These are phyloP conservation scores for Eupeodes corollae DNA, from an alignment of 1,140 invertebrate genomes.

Conservation along the genomic window DNA sequence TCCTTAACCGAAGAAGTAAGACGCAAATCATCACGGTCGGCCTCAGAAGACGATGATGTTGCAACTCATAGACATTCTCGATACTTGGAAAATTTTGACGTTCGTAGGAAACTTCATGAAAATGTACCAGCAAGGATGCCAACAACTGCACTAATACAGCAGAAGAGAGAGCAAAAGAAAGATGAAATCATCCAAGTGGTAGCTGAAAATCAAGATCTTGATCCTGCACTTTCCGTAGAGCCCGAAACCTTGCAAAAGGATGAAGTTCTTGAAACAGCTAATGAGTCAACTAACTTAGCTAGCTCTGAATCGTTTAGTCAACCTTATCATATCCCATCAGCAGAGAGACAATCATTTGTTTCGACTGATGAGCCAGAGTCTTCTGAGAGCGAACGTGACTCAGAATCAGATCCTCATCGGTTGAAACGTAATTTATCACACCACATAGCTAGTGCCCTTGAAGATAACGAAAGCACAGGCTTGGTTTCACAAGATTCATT, in stretches of 20 bases:
- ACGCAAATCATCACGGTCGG: conserved; percentile 8
- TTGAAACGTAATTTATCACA: conserved; percentile 23
- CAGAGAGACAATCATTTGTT: conserved; percentile 14
- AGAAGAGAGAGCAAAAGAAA: not conserved
- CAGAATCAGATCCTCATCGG: conserved; percentile 39
- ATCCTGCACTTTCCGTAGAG: too few relatives aligned
- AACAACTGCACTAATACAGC: conserved; percentile 10
- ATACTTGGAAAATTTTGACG: conserved; percentile 34
- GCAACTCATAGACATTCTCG: conserved; percentile 22
- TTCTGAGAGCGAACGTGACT: conserved; percentile 67
- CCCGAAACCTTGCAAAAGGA: not conserved
- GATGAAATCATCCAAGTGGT: not conserved
- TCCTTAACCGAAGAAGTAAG: not conserved
- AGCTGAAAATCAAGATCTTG: too few relatives aligned
- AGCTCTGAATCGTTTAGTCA: not conserved
- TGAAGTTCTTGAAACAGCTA: not conserved
- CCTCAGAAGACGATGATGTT: conserved; percentile 12
- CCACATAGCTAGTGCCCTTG: conserved; percentile 35
- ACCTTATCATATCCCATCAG: conserved; percentile 3
- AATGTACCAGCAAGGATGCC: conserved; percentile 23
- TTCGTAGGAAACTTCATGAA: conserved; percentile 30
- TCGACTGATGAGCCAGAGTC: conserved; percentile 50
- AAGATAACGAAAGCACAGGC: conserved; percentile 57
- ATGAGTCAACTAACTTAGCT: not conserved
- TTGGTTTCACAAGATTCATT: conserved; percentile 72